phyloP scores from a whole-genome alignment of 2,797 vertebrate genomes.

The Pseudopleuronectes americanus region DNA sequence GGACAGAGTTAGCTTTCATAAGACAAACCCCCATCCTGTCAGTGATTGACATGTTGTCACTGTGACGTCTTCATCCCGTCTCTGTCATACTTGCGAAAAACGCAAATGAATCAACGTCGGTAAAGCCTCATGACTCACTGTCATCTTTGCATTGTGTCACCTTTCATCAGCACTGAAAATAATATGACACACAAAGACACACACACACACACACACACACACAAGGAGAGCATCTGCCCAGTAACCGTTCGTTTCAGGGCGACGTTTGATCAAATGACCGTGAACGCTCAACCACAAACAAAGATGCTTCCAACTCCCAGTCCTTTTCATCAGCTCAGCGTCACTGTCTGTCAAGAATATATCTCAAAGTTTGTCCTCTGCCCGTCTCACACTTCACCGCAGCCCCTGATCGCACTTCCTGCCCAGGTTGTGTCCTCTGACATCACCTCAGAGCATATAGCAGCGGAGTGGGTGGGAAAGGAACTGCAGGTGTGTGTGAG shows the following conservation, averaged over 20 bases:
- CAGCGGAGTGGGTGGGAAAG: conserved; percentile 85
- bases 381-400: conserved; percentile 13
- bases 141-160: conserved; percentile 94
- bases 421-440: conserved; percentile 50
- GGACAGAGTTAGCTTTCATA: conserved; percentile 76
- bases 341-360: conserved; percentile 39
- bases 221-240: conserved; percentile 40
- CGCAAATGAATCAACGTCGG: conserved; percentile 79
- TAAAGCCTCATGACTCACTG: conserved; percentile 93
- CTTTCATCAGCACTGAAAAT: conserved; percentile 97
- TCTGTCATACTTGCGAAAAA: conserved; percentile 80
- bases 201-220: conserved; percentile 15
- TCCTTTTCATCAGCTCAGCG: conserved; percentile 4
- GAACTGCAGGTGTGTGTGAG: conserved; percentile 84
- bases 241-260: conserved; percentile 90
- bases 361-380: conserved; percentile 31
- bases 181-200: conserved; percentile 85
- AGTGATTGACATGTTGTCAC: conserved; percentile 98
- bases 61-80: conserved; percentile 94
- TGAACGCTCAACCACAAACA: conserved; percentile 94
- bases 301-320: conserved; percentile 89
- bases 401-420: conserved; percentile 63
- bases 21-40: conserved; percentile 70
- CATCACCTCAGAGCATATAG: conserved; percentile 47
- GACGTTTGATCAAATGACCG: conserved; percentile 95